Base-by-base conservation (phyloP, 2,797 vertebrate genomes). In the Myoxocephalus aenaeus region DNA sequence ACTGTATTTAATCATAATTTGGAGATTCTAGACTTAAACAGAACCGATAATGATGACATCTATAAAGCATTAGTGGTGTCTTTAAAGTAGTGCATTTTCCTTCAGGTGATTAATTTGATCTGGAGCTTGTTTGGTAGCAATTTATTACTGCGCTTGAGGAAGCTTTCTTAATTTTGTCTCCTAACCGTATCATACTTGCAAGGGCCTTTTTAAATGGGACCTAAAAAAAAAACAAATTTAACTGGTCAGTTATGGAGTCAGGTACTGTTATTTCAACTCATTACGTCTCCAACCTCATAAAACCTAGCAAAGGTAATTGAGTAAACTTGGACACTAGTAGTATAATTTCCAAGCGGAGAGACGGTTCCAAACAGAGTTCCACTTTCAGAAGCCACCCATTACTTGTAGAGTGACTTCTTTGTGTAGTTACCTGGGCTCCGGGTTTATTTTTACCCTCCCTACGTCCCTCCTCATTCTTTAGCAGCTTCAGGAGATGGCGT, bases 381-480 rank as follows among this genome's bases (percentile, higher is more conserved):
- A 95, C 95, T 95, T 96, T 95, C 95, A 94, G 93, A 94, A 96
- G 94, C 95, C 95, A 95, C 95, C 95, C 93, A 95, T 97, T 96
- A 95, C 95, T 96, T 94, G 94, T 94, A 75, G 95, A 92, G 95
- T 96, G 89, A 93, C 95, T 96, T 93, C 87, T 94, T 94, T 94
- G 94, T 93, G 94, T 94, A 95, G 94, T 92, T 96, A 93, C 96
- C 95, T 96, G 95, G 89, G 92, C 92, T 96, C 90, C 90, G 84
- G 91, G 94, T 96, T 97, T 96, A 97, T 97, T 98, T 99, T 98
- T 98, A 97, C 96, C 95, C 95, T 96, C 94, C 94, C 92, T 94
- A 89, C 93, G 95, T 94, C 96, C 96, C 96, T 96, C 95, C 95
- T 97, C 95, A 95, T 98, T 97, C 96, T 97, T 98, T 96, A 97